Percentiles rank a stretch among this genome's conserved stretches.
phyloP scores from a whole-genome alignment of 2,797 vertebrate species.

The Melanitta fusca region DNA sequence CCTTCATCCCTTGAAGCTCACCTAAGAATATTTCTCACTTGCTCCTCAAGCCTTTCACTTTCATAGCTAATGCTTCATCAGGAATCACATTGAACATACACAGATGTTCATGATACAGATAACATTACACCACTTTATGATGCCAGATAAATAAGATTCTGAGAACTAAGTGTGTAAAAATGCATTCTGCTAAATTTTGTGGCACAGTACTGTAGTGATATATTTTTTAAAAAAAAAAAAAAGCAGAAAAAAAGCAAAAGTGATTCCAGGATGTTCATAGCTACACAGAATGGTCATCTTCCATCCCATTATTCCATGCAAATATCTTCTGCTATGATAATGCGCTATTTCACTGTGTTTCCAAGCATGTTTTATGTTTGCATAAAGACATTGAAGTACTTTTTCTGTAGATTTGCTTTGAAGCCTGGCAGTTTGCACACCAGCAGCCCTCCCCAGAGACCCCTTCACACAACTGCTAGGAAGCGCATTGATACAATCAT shows the following conservation, averaged over 20 bases:
- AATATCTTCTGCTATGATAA: neutral
- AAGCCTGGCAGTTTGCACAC: neutral
- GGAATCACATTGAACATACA: neutral
- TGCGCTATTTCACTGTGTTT: neutral
- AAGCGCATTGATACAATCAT: rapidly evolving
- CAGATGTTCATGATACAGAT: neutral
- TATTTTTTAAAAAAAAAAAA: neutral
- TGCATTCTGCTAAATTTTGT: neutral
- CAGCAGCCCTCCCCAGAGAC: neutral
- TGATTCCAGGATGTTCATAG: neutral
- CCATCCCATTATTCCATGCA: neutral
- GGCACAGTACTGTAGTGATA: neutral
- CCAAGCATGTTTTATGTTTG: neutral
- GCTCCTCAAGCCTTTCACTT: neutral
- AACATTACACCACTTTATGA: neutral
- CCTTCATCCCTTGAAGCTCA: neutral
- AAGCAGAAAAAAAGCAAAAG: neutral
- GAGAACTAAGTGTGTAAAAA: neutral
- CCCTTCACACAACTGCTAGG: neutral
- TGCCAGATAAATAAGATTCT: neutral
- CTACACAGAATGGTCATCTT: neutral
- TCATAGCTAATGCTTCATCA: neutral
- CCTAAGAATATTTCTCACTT: neutral
- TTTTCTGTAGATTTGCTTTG: neutral
- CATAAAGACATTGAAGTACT: neutral